Evolutionary conservation across 92 coral and sea anemone species (phyloP).

Genomic region (Nematostella vectensis): DNA sequence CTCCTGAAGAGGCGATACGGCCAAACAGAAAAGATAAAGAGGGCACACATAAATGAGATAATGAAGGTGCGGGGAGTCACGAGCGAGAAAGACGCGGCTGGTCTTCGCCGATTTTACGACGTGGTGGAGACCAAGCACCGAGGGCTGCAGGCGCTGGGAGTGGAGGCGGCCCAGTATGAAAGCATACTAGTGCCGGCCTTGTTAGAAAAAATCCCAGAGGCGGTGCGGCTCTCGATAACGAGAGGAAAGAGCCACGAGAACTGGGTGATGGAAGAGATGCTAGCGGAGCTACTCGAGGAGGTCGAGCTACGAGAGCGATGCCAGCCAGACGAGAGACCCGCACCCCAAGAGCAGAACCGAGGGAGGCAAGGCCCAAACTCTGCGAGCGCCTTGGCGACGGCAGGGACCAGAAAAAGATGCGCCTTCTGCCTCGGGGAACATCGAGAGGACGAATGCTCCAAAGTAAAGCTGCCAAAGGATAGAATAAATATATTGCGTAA

Average conservation of each 20-base stretch:
- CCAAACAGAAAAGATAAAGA: constrained; percentile 23
- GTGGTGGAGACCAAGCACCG: background rate
- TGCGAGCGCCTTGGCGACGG: background rate
- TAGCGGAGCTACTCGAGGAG: constrained; percentile 18
- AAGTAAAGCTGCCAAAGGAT: background rate
- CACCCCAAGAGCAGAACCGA: background rate
- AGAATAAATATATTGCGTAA: background rate
- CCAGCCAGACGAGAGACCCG: background rate
- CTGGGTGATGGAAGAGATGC: constrained; percentile 30
- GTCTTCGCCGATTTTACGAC: background rate
- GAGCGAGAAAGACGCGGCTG: background rate
- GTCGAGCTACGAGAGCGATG: constrained; percentile 31
- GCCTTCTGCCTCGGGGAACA: constrained; percentile 5
- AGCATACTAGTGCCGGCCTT: constrained; percentile 37
- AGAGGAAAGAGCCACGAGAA: constrained; percentile 13
- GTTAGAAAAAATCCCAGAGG: constrained; percentile 22
- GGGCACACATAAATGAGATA: constrained; percentile 33
- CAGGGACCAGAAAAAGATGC: background rate
- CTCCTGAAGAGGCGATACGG: constrained; percentile 22
- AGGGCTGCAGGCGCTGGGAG: background rate
- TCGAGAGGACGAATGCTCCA: background rate
- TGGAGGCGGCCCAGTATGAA: constrained; percentile 6
- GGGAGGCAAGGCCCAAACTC: background rate
- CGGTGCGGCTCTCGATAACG: constrained; percentile 17
- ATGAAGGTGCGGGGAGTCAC: background rate